Conservation (phyloP, 2,888 invertebrate species). For the Aporophyla nigra region DNA sequence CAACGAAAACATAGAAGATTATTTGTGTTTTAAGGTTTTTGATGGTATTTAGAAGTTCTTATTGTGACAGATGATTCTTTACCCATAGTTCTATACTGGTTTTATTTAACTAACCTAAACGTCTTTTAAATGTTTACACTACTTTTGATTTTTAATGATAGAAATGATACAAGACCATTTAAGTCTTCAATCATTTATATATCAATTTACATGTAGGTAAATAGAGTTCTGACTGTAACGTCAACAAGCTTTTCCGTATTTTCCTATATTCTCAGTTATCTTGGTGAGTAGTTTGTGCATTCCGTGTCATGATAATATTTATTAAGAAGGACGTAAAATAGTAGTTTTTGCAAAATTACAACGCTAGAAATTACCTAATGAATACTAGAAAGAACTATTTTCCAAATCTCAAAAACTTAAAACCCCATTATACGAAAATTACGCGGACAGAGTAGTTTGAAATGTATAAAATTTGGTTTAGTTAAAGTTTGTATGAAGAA, state of each 20-base stretch:
- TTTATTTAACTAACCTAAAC: neutral
- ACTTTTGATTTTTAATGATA: neutral
- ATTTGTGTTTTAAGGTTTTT: neutral
- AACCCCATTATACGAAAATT: no score
- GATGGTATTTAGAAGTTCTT: neutral
- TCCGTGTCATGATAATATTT: neutral
- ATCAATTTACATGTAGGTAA: neutral
- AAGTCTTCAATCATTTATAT: neutral
- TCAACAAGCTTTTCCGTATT: neutral
- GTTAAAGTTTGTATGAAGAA: no score
- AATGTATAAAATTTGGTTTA: no score
- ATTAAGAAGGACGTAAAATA: neutral
- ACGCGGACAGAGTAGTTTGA: no score
- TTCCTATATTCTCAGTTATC: neutral
- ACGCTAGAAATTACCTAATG: no score
- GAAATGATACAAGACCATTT: neutral
- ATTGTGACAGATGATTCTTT: neutral
- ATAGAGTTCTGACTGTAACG: neutral
- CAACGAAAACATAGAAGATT: neutral
- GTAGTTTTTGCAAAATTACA: no score
- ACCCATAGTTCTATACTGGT: neutral
- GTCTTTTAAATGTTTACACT: neutral
- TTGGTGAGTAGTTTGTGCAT: neutral
- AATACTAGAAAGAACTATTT: no score
- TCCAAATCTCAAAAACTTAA: no score